Conservation (phyloP, 2,113 vertebrate species). For the Scortum barcoo region DNA sequence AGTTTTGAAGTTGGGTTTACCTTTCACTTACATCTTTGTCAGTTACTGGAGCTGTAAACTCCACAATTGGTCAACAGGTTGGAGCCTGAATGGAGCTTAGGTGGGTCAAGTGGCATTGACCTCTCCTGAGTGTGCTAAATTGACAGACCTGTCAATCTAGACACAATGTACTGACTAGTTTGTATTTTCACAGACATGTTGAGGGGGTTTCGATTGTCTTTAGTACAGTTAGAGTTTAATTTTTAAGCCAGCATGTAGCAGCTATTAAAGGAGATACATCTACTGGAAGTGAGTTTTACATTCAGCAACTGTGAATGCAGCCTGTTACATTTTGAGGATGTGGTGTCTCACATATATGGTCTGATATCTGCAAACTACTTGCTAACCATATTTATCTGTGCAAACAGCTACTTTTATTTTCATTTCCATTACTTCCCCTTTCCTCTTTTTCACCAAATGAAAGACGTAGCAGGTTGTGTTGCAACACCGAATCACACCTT, state of each 20-base stretch:
- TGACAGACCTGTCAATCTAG: constrained; percentile 23
- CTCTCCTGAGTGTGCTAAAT: constrained; percentile 40
- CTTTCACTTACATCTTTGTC: constrained; percentile 11
- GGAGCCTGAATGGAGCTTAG: constrained; percentile 44
- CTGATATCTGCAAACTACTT: background rate
- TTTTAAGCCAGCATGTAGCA: background rate
- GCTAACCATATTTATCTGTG: background rate
- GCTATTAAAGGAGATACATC: background rate
- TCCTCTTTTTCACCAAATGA: too few relatives aligned
- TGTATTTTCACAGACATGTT: background rate
- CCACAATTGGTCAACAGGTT: constrained; percentile 1
- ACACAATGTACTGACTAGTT: constrained; percentile 1
- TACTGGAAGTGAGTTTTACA: background rate
- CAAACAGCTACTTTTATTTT: background rate
- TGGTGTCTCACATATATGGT: background rate
- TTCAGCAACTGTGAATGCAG: background rate
- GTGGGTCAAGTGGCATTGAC: constrained; percentile 55
- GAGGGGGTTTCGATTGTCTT: background rate
- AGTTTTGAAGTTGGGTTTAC: background rate
- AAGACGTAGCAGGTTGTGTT: background rate
- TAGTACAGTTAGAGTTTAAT: constrained; percentile 1
- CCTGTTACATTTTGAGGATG: background rate
- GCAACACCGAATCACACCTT: background rate
- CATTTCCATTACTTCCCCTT: background rate
- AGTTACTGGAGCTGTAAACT: constrained; percentile 1